Base-by-base conservation (phyloP, 2,888 invertebrate genomes). In the Acleris cristana region DNA sequence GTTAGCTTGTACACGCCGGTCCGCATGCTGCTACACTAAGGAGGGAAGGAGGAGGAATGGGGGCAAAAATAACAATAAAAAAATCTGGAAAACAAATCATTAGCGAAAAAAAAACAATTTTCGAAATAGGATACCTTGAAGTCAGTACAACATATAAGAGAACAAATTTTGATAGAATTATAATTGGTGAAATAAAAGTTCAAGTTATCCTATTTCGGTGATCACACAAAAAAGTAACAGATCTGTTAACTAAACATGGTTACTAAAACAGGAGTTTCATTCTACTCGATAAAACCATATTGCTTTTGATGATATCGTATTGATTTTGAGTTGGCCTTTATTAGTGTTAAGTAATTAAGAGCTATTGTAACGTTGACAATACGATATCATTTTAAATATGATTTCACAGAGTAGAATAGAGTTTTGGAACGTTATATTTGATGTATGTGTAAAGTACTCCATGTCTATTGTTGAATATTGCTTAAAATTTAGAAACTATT, bases 61-160 rank as follows among this genome's bases (percentile, higher is more conserved):
- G 74, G 73, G 67, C 78, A 79, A 80, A 79, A 77, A 68, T 70
- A 67, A 74, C 67, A 73, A 77, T 78, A 81, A 78, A 71, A 77
- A 72, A 74, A 54, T 85, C 86, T 86, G 86, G 77, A 40, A 86
- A 86, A 80, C 72, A 77, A 85, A 80, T 72, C 51, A 71, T 82
- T 80, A 81, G 81, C 78, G 76, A 77, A 72, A 67, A 71, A 71
- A 70, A 62, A 71, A 34, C 57, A 65, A 55, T 4, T 26, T n/a
- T 26, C 44, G 44, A 23, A 57, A 64, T 21, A 1, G 44, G 51
- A 64, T 30, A 19, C n/a, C 21, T 51, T 21, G 51, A 51, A 19
- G 21, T 21, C 2, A 51, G 12, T 51, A 45, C 14, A 45, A 45
- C n/a, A n/a, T 5, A 45, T 16, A n/a, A 45, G 16, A 45, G n/a